Conservation (phyloP, 1,140 invertebrate genomes). For the Telenomus remus region DNA sequence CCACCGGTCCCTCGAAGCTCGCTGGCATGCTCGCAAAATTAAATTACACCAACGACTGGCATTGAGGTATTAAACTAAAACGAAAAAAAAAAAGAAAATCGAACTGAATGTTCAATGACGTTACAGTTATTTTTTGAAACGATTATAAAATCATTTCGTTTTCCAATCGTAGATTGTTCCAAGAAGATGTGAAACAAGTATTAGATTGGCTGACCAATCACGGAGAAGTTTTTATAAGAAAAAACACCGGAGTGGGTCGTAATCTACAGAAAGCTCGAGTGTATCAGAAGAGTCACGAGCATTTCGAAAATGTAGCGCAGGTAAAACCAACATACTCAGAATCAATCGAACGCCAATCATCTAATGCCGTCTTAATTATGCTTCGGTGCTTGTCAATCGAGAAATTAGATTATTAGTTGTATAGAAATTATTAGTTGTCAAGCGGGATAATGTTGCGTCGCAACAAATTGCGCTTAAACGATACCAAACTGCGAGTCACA, state of each 20-base stretch:
- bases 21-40: constrained; percentile 95
- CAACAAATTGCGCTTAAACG: background rate
- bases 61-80: constrained; percentile 77
- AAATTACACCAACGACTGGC: constrained; percentile 85
- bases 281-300: constrained; percentile 98
- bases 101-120: too few relatives aligned
- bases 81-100: background rate
- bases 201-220: constrained; percentile 98
- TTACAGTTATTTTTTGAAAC: too few relatives aligned
- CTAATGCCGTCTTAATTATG: background rate
- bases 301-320: constrained; percentile 98
- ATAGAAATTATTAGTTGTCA: too few relatives aligned
- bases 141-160: too few relatives aligned
- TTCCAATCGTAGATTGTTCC: constrained; percentile 86
- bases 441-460: background rate
- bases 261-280: constrained; percentile 95
- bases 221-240: constrained; percentile 98
- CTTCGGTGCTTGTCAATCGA: too few relatives aligned
- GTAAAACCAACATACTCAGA: constrained; percentile 73
- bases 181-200: constrained; percentile 96
- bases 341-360: background rate
- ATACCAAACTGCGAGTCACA: too few relatives aligned
- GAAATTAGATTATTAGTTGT: background rate
- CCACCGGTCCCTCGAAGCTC: constrained; percentile 92
- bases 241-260: constrained; percentile 96